Conservation (phyloP, 1,140 invertebrate genomes). For the Acromyrmex heyeri region DNA sequence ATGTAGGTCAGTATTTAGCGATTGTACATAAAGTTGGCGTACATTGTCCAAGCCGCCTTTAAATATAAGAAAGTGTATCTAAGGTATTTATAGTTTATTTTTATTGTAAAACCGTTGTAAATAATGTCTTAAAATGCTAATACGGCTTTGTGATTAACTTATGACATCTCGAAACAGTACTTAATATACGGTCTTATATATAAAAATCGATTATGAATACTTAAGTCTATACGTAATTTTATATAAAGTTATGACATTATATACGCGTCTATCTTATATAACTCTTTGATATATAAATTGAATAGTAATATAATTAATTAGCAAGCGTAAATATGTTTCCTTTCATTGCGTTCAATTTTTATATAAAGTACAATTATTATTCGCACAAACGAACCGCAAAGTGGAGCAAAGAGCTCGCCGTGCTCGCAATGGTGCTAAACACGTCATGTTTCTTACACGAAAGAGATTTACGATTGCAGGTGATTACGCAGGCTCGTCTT, state of each 20-base stretch:
- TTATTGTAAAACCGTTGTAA: background rate
- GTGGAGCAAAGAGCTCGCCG: background rate
- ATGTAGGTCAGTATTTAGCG: too few relatives aligned
- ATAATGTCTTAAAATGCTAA: too few relatives aligned
- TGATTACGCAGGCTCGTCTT: slow-evolving; percentile 47
- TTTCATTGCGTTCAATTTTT: slow-evolving; percentile 4
- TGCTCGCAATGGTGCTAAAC: slow-evolving; percentile 3
- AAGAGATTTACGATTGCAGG: slow-evolving; percentile 53
- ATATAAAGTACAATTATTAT: slow-evolving; percentile 27
- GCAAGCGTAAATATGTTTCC: background rate
- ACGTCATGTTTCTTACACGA: slow-evolving; percentile 34
- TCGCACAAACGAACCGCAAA: slow-evolving; percentile 3
- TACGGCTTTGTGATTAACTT: too few relatives aligned
- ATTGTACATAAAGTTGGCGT: too few relatives aligned
- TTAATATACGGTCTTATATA: too few relatives aligned
- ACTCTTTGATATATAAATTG: slow-evolving; percentile 12
- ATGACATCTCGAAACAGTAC: too few relatives aligned
- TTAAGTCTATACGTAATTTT: background rate
- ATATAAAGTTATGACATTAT: background rate
- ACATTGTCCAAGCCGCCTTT: too few relatives aligned
- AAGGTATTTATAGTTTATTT: background rate
- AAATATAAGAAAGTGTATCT: background rate
- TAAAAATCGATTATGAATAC: too few relatives aligned
- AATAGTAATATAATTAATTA: slow-evolving; percentile 27
- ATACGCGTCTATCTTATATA: background rate